A percentile compares a stretch with the other conserved stretches of the same genome.
Evolutionary conservation across 2,888 invertebrate species (phyloP).

Genomic region (Gisinianus flammeolus): DNA sequence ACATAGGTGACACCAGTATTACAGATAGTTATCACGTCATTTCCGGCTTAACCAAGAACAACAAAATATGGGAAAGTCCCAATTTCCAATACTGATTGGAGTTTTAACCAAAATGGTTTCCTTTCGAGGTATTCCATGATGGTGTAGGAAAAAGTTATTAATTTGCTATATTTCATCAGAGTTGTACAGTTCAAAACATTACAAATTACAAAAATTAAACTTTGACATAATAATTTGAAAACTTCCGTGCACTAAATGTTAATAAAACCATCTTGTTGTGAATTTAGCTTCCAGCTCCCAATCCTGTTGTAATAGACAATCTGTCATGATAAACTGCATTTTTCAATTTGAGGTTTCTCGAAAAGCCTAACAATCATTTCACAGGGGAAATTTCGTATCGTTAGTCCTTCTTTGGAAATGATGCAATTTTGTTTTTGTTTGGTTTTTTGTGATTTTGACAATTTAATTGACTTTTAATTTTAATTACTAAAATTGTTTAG

Average conservation of each 20-base stretch:
- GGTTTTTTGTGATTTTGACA: not conserved
- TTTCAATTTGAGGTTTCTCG: not conserved
- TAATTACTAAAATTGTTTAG: conserved; percentile 20
- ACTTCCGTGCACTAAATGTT: not conserved
- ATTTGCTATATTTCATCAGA: too few relatives aligned
- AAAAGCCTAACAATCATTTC: not conserved
- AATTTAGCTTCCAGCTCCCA: not conserved
- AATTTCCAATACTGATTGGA: too few relatives aligned
- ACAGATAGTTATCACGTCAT: conserved; percentile 46
- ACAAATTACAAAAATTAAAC: too few relatives aligned
- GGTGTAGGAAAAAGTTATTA: too few relatives aligned
- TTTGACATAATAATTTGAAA: too few relatives aligned
- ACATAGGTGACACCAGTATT: conserved; percentile 44
- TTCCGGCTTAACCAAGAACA: conserved; percentile 32
- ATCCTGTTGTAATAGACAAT: not conserved
- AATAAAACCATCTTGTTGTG: not conserved
- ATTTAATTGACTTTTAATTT: conserved; percentile 23
- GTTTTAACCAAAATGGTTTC: too few relatives aligned
- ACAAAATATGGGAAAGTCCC: conserved; percentile 15
- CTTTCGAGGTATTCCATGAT: too few relatives aligned
- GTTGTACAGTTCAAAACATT: too few relatives aligned
- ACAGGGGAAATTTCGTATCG: not conserved
- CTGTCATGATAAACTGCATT: not conserved
- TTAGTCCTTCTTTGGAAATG: not conserved
- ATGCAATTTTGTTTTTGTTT: too few relatives aligned